Percentiles rank a stretch among this genome's conserved stretches.
phyloP scores from a whole-genome alignment of 2,113 vertebrate genomes.

The Oplegnathus fasciatus region DNA sequence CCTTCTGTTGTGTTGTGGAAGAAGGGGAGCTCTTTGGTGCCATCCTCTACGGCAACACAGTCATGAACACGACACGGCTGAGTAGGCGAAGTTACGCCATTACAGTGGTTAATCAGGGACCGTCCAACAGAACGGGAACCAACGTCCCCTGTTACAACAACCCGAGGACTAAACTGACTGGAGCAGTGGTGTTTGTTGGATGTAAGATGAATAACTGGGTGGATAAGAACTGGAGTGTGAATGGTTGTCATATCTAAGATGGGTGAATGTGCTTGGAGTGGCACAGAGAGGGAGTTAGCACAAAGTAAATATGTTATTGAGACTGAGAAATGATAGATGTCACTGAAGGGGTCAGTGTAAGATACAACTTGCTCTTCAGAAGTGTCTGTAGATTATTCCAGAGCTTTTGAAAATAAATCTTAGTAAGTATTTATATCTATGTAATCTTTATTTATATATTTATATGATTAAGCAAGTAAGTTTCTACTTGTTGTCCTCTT shows the following conservation, averaged over 20 bases:
- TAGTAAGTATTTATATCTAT: not conserved
- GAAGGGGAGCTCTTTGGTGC: constrained; percentile 38
- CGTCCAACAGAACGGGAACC: constrained; percentile 40
- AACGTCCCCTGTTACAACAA: constrained; percentile 69
- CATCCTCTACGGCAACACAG: not conserved
- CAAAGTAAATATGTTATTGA: not conserved
- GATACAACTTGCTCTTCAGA: too few species aligned
- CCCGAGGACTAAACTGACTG: fast-evolving
- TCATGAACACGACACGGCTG: constrained; percentile 60
- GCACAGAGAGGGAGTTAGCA: not conserved
- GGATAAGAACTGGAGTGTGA: not conserved
- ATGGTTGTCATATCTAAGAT: not conserved
- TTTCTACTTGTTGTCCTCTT: constrained; percentile 6
- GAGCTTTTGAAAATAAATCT: not conserved
- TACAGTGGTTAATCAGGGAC: constrained; percentile 48
- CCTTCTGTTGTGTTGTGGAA: constrained; percentile 82
- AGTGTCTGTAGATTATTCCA: not conserved
- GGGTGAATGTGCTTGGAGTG: not conserved
- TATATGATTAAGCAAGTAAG: not conserved
- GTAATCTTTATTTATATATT: not conserved
- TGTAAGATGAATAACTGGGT: constrained; percentile 74
- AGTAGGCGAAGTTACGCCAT: constrained; percentile 77
- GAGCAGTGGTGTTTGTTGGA: constrained; percentile 82
- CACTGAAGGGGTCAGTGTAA: too few species aligned
- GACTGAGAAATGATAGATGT: not conserved